These are phyloP conservation scores for Disparrhopalites patrizii DNA, from an alignment of 2,888 invertebrate genomes.

Conservation along the genomic window DNA sequence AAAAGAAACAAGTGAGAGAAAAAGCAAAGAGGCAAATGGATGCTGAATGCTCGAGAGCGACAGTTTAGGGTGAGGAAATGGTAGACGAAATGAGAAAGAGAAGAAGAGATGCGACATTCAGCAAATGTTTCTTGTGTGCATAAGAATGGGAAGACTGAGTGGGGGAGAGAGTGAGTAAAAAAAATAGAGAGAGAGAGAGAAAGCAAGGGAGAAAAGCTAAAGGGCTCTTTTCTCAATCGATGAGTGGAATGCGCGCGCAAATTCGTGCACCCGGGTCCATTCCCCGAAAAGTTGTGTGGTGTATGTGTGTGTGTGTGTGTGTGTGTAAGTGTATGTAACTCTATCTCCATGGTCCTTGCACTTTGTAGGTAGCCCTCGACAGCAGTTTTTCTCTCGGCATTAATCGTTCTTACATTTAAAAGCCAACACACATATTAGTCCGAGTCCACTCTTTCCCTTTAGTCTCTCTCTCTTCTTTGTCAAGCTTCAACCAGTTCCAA, in stretches of 20 bases:
- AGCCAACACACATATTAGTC: slow-evolving; percentile 3
- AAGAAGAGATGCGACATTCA: too few species aligned
- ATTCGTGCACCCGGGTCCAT: slow-evolving; percentile 30
- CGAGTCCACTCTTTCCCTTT: slow-evolving; percentile 1
- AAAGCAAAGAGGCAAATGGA: too few species aligned
- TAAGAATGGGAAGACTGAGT: slow-evolving; percentile 17
- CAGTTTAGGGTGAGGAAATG: too few species aligned
- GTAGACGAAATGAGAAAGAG: too few species aligned
- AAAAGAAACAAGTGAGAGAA: too few species aligned
- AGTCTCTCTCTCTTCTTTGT: too few species aligned
- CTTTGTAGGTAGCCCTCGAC: slow-evolving; percentile 9
- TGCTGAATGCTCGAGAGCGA: too few species aligned
- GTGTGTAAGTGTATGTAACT: slow-evolving; percentile 5
- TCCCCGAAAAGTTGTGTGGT: slow-evolving; percentile 27
- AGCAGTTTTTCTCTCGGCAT: not conserved
- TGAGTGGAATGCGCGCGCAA: slow-evolving; percentile 42
- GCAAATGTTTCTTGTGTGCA: too few species aligned
- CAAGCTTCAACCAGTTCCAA: too few species aligned
- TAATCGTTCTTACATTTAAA: slow-evolving; percentile 3
- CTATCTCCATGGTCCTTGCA: slow-evolving; percentile 17
- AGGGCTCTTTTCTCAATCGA: slow-evolving; percentile 33
- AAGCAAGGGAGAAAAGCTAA: slow-evolving; percentile 37
- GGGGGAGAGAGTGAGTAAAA: not conserved
- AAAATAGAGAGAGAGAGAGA: too few species aligned
- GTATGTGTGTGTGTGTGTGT: not conserved